Base-by-base conservation (phyloP, 2,113 vertebrate species). In the Empidonax alnorum region DNA sequence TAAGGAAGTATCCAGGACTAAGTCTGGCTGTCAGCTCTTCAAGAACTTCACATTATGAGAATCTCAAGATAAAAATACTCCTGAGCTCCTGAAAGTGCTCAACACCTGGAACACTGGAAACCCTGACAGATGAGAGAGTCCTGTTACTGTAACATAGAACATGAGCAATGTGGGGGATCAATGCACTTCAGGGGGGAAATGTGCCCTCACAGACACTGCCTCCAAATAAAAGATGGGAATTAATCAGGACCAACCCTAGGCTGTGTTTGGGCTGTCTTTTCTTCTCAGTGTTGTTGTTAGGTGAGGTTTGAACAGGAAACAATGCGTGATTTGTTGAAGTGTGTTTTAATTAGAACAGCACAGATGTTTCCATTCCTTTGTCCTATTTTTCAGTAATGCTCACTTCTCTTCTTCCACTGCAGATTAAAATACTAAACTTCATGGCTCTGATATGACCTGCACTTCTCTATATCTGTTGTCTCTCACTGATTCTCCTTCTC, bases 301-400 rank as follows among this genome's bases (percentile, higher is more conserved):
- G 52, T 88, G 65, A 87, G 63, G 30, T 75, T 47, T 93, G n/a
- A 83, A 84, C 10, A 76, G n/a, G 53, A 39, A 86, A 53, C 12
- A 62, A 58, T 10, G 20, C 24, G 19, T 27, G 16, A 66, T 66
- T 66, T 83, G 37, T 35, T 87, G 41, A 68, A 85, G 33, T 25
- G 53, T 44, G 69, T 58, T 80, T 93, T 91, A 90, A 94, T 85
- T 91, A 87, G 93, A 94, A 50, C 42, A 93, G 71, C 67, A 35
- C 71, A 89, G 93, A 88, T 87, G 89, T 94, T 96, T 84, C 73
- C 28, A 53, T 69, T 88, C 18, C 62, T 88, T 87, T 71, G 89
- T n/a, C 91, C 93, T 90, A 56, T 61, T 96, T 95, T 74, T 50
- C 75, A 41, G 35, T 46, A 87, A 89, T 23, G 84, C 6, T 18